Base-by-base conservation (phyloP, 2,113 vertebrate species). In the Globicephala melas region DNA sequence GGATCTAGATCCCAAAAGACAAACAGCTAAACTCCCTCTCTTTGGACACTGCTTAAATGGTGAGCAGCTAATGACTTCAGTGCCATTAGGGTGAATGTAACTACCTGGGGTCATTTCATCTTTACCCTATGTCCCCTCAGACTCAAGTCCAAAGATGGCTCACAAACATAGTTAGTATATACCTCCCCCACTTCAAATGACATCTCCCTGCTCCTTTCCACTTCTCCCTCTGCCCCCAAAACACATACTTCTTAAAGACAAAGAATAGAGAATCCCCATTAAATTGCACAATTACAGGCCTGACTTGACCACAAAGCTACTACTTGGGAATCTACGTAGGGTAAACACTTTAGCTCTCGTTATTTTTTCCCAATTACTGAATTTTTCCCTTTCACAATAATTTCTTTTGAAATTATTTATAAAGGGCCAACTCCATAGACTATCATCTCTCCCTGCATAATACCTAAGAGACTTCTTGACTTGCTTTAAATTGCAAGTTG, bases 171-270 rank as follows among this genome's bases (percentile, higher is more conserved):
- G 7, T 10, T 28, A 47, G 6, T 13, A 26, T 20, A 13, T 6
- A 41, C 14, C 36, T 41, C 26, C 15, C 67, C 47, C 10, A n/a
- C 8, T 79, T 17, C 8, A 12, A n/a, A 3, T 1, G 1, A 47
- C 4, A 10, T 23, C 28, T 71, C 6, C 6, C 28, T 67, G 6
- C 0, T 9, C 8, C 14, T 3, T 79, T 25, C 44, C 10, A 1
- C 28, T 33, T 65, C 23, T 70, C 38, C 23, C 6, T 80, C 8
- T 44, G 65, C 6, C 3, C 13, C 4, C 3, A 1, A 89, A 55
- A 38, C 20, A 73, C 41, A 33, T 18, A 79, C 55, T 38, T 60
- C 53, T 71, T 53, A 89, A 84, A 84, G 31, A 8, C 3, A 50
- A 82, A 71, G 2, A 71, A 47, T 15, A 77, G 4, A 23, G 31